Percentiles rank a stretch among this genome's conserved stretches.
phyloP scores from a whole-genome alignment of 1,140 invertebrate genomes.

The Microplitis demolitor region DNA sequence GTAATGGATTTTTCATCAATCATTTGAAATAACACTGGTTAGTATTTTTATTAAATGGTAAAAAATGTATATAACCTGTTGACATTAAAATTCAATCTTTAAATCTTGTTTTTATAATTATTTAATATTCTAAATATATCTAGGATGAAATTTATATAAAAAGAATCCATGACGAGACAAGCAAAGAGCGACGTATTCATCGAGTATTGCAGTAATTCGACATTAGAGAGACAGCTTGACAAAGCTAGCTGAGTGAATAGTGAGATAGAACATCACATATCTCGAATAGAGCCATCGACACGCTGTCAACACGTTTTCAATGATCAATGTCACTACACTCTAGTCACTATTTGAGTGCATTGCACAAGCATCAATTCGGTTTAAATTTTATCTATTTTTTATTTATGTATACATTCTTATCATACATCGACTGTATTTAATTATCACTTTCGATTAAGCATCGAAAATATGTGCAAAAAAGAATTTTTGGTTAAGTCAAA shows the following conservation, averaged over 20 bases:
- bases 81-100: too few relatives aligned
- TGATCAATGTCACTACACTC: background rate
- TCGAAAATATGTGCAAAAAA: too few relatives aligned
- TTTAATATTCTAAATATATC: too few relatives aligned
- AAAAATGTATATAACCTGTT: too few relatives aligned
- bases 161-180: constrained; percentile 9
- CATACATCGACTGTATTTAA: background rate
- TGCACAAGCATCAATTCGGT: too few relatives aligned
- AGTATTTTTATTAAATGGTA: too few relatives aligned
- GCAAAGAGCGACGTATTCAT: constrained; percentile 25
- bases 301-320: constrained; percentile 16
- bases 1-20: too few relatives aligned
- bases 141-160: background rate
- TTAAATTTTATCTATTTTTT: too few relatives aligned
- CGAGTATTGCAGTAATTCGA: constrained; percentile 40
- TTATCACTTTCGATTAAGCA: too few relatives aligned
- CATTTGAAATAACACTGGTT: too few relatives aligned
- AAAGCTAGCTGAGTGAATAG: background rate
- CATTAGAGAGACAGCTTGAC: constrained; percentile 35
- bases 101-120: too few relatives aligned
- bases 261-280: background rate
- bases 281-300: constrained; percentile 28
- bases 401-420: background rate
- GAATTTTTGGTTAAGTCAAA: too few relatives aligned
- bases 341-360: background rate